Evolutionary conservation across 2,797 vertebrate genomes (phyloP).

Genomic region (Sebastes hubbsi): DNA sequence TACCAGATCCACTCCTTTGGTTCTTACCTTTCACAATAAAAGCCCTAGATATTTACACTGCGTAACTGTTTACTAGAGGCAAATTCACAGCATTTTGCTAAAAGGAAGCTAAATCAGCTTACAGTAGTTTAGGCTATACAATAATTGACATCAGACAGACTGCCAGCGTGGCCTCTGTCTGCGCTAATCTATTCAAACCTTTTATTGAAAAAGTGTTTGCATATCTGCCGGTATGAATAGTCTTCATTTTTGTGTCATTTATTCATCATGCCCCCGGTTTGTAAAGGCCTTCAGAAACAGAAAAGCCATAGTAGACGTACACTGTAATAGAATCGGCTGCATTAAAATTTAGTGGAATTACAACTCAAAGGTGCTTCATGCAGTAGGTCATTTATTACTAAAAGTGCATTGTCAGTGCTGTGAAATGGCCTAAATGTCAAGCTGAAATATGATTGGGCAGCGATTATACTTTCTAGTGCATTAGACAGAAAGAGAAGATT

Average conservation of each 20-base stretch:
- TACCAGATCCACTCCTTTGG: not conserved
- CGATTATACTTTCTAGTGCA: constrained; percentile 16
- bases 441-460: constrained; percentile 23
- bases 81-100: too few relatives aligned
- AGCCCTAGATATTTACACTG: too few relatives aligned
- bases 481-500: constrained; percentile 12
- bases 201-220: not conserved
- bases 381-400: not conserved
- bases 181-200: not conserved
- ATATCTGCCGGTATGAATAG: not conserved
- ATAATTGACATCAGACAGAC: not conserved
- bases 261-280: not conserved
- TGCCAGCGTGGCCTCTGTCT: not conserved
- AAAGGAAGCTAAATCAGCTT: too few relatives aligned
- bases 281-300: not conserved
- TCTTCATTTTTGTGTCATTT: not conserved
- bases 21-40: too few relatives aligned
- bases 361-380: not conserved
- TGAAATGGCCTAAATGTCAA: constrained; percentile 31
- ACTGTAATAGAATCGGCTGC: not conserved
- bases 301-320: fast-evolving
- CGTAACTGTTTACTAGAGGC: too few relatives aligned
- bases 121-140: not conserved
- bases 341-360: not conserved
- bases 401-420: not conserved